phyloP scores from a whole-genome alignment of 2,113 vertebrate species.

The Phalacrocorax aristotelis region DNA sequence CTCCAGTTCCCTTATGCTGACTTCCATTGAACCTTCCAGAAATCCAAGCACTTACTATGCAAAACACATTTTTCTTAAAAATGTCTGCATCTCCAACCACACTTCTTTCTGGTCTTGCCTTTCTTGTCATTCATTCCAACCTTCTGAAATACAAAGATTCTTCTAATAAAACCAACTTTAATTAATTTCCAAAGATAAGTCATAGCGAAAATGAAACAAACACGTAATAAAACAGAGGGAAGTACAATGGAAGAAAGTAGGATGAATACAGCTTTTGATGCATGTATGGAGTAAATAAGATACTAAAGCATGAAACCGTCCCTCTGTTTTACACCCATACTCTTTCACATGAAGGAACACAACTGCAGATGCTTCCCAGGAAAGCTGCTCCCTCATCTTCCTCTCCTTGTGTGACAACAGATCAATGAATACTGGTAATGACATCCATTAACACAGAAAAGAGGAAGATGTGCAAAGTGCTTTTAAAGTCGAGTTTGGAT shows the following conservation, averaged over 20 bases:
- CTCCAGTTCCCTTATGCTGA: neutral
- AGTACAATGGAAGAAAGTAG: neutral
- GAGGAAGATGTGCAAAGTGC: neutral
- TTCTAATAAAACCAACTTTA: neutral
- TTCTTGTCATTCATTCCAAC: neutral
- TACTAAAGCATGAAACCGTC: neutral
- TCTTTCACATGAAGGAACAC: neutral
- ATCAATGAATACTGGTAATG: neutral
- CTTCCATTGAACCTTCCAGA: neutral
- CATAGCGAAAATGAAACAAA: neutral
- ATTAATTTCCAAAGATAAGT: neutral
- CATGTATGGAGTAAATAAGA: neutral
- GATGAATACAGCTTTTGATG: neutral
- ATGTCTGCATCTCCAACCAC: neutral
- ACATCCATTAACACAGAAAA: neutral
- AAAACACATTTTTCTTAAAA: neutral
- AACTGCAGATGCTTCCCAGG: neutral
- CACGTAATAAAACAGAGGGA: fast-evolving
- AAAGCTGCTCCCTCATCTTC: neutral
- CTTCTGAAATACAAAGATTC: neutral
- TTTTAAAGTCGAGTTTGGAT: fast-evolving
- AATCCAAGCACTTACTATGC: neutral
- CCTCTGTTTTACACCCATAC: neutral
- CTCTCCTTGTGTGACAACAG: neutral
- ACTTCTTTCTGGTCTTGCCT: neutral